Evolutionary conservation across 2,888 invertebrate species (phyloP), one percentile per base, ranked within the genome.

Genomic region (Heliconius ethilla): DNA sequence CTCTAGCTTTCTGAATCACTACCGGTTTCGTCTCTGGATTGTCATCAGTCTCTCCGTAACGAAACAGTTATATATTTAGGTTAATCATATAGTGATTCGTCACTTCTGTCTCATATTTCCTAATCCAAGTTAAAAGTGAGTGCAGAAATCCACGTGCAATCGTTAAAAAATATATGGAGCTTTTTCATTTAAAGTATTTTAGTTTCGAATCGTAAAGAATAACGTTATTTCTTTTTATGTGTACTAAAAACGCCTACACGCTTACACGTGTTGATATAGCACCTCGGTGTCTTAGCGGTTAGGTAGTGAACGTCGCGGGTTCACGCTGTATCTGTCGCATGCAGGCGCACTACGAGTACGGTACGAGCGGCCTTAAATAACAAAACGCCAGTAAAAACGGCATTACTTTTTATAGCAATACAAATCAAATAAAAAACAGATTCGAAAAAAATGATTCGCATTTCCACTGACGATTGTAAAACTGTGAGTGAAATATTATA

Each of bases 401-500:
- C 37, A 10, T 67, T 37, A 5, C 37, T 37, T 67, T 37, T 33
- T 37, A 37, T 67, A n/a, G 5, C 33, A 37, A 3, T 5, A 5
- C 11, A 67, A 67, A 67, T 37, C 33, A 67, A 67, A 67, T 67
- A 59, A 37, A 37, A 15, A 66, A 66, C 65, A 29, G 9, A 45
- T 25, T 40, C 15, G 45, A 70, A 70, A 27, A 27, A 45, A 45
- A 70, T 22, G 29, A 51, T 70, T 51, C 51, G 51, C 22, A 18
- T 70, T 70, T 70, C 51, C 15, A 9, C 55, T n/a, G n/a, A 25
- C n/a, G 33, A 69, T 45, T 69, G 69, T 40, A 72, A 59, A 59
- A 15, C 72, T 33, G 33, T n/a, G 72, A 59, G 59, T 25, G 59
- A 33, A 72, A 72, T 72, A 72, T 72, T 25, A 72, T 72, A 72